Conservation (phyloP, 2,888 invertebrate genomes). For the Leucozona laternaria region DNA sequence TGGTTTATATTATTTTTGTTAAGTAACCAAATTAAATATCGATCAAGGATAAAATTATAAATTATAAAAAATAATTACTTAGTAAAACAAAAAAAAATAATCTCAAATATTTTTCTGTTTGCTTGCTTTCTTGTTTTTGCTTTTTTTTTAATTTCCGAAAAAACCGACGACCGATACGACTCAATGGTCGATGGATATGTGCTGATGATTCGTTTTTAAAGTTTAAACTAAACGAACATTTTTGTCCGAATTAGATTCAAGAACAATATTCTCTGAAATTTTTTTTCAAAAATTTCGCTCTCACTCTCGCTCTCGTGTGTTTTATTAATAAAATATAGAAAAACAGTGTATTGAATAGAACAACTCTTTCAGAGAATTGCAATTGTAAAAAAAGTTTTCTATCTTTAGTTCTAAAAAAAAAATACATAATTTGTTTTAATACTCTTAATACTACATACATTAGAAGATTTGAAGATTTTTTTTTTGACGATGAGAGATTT, state of each 20-base stretch:
- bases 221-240: constrained; percentile 69
- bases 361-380: constrained; percentile 38
- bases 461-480: constrained; percentile 7
- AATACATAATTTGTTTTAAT: constrained; percentile 1
- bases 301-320: constrained; percentile 10
- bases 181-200: constrained; percentile 75
- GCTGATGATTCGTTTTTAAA: constrained; percentile 73
- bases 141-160: constrained; percentile 58
- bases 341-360: background rate
- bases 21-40: background rate
- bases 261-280: constrained; percentile 35
- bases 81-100: constrained; percentile 33
- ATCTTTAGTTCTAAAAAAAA: constrained; percentile 65
- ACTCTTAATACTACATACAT: constrained; percentile 8
- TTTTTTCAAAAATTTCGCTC: constrained; percentile 10
- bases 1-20: too few species aligned
- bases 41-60: background rate
- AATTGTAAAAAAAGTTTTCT: constrained; percentile 59
- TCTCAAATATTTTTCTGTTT: constrained; percentile 61
- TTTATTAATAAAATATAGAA: constrained; percentile 35
- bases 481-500: constrained; percentile 1
- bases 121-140: constrained; percentile 37
- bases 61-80: constrained; percentile 38
- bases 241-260: constrained; percentile 52
- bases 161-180: constrained; percentile 76